Evolutionary conservation across 2,797 vertebrate genomes (phyloP), one percentile per base, ranked within the genome.

Genomic region (Paramormyrops hopkinsi): DNA sequence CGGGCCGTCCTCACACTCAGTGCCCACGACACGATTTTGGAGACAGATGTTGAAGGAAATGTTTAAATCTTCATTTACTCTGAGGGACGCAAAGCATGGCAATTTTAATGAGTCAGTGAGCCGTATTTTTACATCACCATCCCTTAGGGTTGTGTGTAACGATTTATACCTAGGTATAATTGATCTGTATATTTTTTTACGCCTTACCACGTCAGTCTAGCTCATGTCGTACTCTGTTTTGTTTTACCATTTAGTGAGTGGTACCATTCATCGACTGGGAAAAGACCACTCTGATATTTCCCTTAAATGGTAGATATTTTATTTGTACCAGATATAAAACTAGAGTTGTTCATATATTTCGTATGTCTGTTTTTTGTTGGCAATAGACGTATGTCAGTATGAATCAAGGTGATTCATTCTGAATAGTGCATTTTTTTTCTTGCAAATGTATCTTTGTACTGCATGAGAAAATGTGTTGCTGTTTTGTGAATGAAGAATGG

Each of bases 311-410:
- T 9, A 51, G 33, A 59, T 33, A 12, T 59, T 59, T 65, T 51
- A 19, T 46, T 37, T 51, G 25, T 48, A 86, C 54, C n/a, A 46
- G 19, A 29, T 59, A 86, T 14, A 65, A 89, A 65, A 2, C 19
- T 41, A 29, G 51, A 86, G 83, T 86, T 19, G 56, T 89, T 89
- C 56, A 89, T 89, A 86, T 37, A 65, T 62, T 50, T 33, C 33
- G 29, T 48, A 22, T 37, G 0, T 73, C 12, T 33, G 25, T 73
- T 17, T 69, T 73, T 17, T 73, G 29, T 73, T 37, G 62, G 59
- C 46, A 85, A 46, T 12, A 54, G 11, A 29, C 3, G 85, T 59
- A 22, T 54, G 85, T 44, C 53, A 59, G 53, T 11, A 17, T 54
- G 14, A 79, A 84, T 53, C 22, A 51, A 86, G 33, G 41, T 69